Base-by-base conservation (phyloP, 2,888 invertebrate species). In the Catonia carolina region DNA sequence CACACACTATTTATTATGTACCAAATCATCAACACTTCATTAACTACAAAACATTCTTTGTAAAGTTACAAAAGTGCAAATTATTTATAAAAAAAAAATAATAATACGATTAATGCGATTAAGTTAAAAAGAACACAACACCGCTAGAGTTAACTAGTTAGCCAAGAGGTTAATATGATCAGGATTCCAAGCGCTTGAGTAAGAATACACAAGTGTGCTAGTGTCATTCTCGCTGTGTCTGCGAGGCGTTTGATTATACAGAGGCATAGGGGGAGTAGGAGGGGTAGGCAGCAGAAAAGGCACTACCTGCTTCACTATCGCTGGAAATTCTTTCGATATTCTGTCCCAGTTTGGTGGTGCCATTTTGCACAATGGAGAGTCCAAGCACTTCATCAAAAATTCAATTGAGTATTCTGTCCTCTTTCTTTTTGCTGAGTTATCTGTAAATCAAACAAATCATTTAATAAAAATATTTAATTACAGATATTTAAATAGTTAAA, bases 311-410 rank as follows among this genome's bases (percentile, higher is more conserved):
- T 64, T 64, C 31, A 65, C 53, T 22, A 70, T 65, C 20, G 57
- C 61, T 12, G 68, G 68, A 41, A 59, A 63, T 20, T 65, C 64
- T 37, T 52, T 59, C 4, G 58, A 39, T 5, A 68, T 64, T n/a
- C 49, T 56, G 6, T 62, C 60, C 64, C 67, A 65, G 50, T 66
- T 64, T 20, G 57, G 52, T 3, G 69, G 70, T n/a, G 61, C 56
- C 20, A 58, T 51, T 12, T 54, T 58, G 4, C 62, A 62, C 14
- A 53, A 36, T 7, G 76, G 77, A 65, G 77, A 76, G 70, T 75
- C 74, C 59, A 78, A 75, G 73, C 74, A 76, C 73, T 76, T 75
- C 73, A 78, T 73, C 71, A 78, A 73, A 71, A 76, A 75, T 73
- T 77, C 76, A 72, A 75, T 74, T 68, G 75, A 68, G 73, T 78